Percentiles rank a stretch among this genome's conserved stretches.
phyloP scores from a whole-genome alignment of 2,888 invertebrate genomes.

The Cryptocephalus primarius region DNA sequence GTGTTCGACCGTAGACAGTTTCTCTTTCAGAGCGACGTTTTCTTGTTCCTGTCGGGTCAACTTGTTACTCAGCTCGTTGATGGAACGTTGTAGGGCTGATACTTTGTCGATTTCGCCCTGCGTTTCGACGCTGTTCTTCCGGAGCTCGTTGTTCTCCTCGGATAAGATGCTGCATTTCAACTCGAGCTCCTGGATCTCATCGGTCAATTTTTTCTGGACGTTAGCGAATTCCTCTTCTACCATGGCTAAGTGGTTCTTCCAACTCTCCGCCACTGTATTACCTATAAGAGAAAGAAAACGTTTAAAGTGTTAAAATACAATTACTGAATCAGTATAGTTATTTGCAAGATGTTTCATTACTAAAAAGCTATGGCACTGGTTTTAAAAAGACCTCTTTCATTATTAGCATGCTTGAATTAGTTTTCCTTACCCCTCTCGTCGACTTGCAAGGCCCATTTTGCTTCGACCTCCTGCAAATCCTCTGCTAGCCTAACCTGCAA shows the following conservation, averaged over 20 bases:
- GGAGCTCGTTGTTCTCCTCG: slow-evolving; percentile 34
- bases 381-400: too few relatives aligned
- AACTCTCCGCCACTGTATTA: slow-evolving; percentile 55
- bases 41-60: slow-evolving; percentile 24
- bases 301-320: too few relatives aligned
- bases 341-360: too few relatives aligned
- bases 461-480: slow-evolving; percentile 11
- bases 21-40: slow-evolving; percentile 14
- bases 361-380: too few relatives aligned
- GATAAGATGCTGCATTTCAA: slow-evolving; percentile 31
- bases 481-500: slow-evolving; percentile 4
- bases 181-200: slow-evolving; percentile 42
- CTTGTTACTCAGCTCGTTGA: slow-evolving; percentile 23
- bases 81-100: slow-evolving; percentile 31
- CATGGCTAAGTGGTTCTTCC: slow-evolving; percentile 56
- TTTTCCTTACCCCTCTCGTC: slow-evolving; percentile 38
- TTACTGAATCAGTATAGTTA: too few relatives aligned
- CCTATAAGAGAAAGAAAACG: slow-evolving; percentile 41
- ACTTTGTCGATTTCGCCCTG: slow-evolving; percentile 32
- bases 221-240: slow-evolving; percentile 50
- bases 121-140: slow-evolving; percentile 34
- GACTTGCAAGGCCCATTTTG: slow-evolving; percentile 40
- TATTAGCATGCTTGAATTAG: not conserved
- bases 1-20: not conserved
- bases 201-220: slow-evolving; percentile 15